Base-by-base conservation (phyloP, 2,888 invertebrate genomes). In the Drosophila neutralis region DNA sequence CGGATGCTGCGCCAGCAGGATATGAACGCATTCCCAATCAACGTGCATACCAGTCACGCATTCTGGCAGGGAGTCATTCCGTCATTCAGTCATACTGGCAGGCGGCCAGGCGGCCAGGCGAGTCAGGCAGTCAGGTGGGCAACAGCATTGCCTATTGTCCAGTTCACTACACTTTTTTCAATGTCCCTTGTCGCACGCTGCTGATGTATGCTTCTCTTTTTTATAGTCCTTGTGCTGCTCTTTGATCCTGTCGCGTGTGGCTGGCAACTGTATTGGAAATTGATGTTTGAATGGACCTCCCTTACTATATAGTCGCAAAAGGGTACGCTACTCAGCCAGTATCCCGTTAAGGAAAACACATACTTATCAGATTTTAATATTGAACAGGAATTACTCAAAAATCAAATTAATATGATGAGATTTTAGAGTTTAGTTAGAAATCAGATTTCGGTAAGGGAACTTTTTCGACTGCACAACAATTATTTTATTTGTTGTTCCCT, bases 241-340 rank as follows among this genome's bases (percentile, higher is more conserved):
- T 83, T 90, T 87, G 90, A 90, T 84, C 79, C 84, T 76, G 36
- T 38, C 69, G 75, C 87, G 83, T 85, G 87, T 81, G 77, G 82
- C 83, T 89, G 87, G 74, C 48, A 49, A 59, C 33, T 13, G 59
- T 35, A 49, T 33, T 35, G 49, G 5, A 51, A 60, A 29, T 21
- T n/a, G 13, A 13, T 60, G 60, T 60, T 36, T 57, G 57, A 54
- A 38, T 33, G 21, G 53, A 21, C 21, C 33, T 10, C 8, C n/a
- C 11, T 13, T n/a, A n/a, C n/a, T 11, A 45, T 15, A 24, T 24
- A 45, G 21, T 45, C 21, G 4, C 45, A 4, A 21, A 24, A 45
- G 24, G 4, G 21, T 5, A 2, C 6, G 42, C 5, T 42, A 11
- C 21, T 21, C 11, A 11, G 5, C 21, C 21, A 33, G 8, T 33